These are phyloP conservation scores for Epicampocera succincta DNA, from an alignment of 2,888 invertebrate species.

Conservation along the genomic window DNA sequence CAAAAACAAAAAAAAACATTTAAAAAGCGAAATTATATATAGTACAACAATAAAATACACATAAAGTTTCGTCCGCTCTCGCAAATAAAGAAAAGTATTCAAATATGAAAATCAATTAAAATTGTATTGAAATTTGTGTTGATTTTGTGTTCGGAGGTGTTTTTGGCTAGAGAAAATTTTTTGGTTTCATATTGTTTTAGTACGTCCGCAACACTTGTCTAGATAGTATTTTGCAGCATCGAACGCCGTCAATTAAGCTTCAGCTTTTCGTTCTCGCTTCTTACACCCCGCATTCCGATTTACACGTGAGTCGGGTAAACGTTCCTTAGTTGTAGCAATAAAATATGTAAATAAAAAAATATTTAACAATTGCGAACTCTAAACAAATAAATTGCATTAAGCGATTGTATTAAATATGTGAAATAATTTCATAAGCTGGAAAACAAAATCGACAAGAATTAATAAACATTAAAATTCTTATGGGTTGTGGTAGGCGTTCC, in stretches of 20 bases:
- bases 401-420: no score
- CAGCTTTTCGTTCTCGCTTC: slow-evolving; percentile 9
- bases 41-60: slow-evolving; percentile 36
- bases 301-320: slow-evolving; percentile 55
- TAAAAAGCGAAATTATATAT: slow-evolving; percentile 56
- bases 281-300: slow-evolving; percentile 56
- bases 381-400: slow-evolving; percentile 5
- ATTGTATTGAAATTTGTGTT: slow-evolving; percentile 55
- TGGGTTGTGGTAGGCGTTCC: slow-evolving; percentile 2
- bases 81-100: slow-evolving; percentile 29
- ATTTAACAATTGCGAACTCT: slow-evolving; percentile 34
- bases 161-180: slow-evolving; percentile 36
- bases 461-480: slow-evolving; percentile 10
- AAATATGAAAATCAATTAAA: slow-evolving; percentile 56
- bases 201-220: slow-evolving; percentile 45
- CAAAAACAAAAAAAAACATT: slow-evolving; percentile 54
- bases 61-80: slow-evolving; percentile 48
- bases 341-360: not conserved
- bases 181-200: slow-evolving; percentile 41
- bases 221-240: slow-evolving; percentile 6
- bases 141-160: slow-evolving; percentile 38
- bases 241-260: slow-evolving; percentile 32
- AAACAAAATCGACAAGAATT: slow-evolving; percentile 16
- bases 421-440: slow-evolving; percentile 53
- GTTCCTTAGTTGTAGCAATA: not conserved